These are phyloP conservation scores for Vidua chalybeata DNA, from an alignment of 2,113 vertebrate species.

Conservation along the genomic window DNA sequence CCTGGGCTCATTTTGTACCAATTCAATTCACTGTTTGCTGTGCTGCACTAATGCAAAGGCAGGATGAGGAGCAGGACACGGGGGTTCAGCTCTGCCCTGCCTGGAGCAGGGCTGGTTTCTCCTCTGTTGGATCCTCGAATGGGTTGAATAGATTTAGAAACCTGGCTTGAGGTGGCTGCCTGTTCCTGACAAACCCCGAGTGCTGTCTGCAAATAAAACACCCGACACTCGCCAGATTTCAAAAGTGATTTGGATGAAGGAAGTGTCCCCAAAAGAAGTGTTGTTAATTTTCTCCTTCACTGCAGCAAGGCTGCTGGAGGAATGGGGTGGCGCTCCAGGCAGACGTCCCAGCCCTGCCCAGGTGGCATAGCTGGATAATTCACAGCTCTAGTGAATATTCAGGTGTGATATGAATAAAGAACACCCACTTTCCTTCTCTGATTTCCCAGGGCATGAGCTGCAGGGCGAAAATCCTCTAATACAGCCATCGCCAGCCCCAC, in stretches of 20 bases:
- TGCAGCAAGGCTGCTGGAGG: not conserved
- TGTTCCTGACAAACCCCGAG: not conserved
- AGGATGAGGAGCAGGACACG: not conserved
- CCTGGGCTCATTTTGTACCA: not conserved
- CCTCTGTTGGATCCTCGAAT: not conserved
- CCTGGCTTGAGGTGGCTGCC: not conserved
- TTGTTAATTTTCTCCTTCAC: constrained; percentile 3
- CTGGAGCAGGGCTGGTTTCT: not conserved
- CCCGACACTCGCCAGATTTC: not conserved
- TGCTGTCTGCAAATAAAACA: not conserved
- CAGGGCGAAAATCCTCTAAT: not conserved
- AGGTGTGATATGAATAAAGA: not conserved
- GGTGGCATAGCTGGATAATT: not conserved
- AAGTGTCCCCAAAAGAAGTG: not conserved
- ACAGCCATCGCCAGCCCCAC: accelerated
- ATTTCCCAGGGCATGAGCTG: not conserved
- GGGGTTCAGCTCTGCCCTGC: not conserved
- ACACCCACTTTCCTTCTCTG: not conserved
- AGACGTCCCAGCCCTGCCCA: accelerated
- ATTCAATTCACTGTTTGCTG: not conserved
- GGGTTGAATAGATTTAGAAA: not conserved
- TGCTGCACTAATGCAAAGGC: not conserved
- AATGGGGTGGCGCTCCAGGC: not conserved
- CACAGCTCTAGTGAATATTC: not conserved
- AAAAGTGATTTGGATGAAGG: not conserved